phyloP scores from a whole-genome alignment of 2,888 invertebrate species.

The Acanthosepion pharaonis region DNA sequence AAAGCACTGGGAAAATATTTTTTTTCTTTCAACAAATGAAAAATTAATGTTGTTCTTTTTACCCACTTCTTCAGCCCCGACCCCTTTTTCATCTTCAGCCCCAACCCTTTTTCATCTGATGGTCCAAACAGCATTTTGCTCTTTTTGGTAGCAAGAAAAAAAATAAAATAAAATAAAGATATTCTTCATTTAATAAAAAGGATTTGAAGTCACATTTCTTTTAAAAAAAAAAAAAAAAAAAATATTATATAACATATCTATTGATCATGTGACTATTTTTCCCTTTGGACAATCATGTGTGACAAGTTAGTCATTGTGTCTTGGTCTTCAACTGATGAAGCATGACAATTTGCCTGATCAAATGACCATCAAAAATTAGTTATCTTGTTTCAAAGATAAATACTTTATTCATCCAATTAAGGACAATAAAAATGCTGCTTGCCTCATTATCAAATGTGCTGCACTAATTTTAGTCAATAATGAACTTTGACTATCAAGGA shows the following conservation, averaged over 20 bases:
- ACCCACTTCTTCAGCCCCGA: background rate
- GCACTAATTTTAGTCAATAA: no score
- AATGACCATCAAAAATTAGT: no score
- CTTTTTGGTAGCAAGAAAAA: background rate
- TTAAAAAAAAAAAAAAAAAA: background rate
- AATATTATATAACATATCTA: background rate
- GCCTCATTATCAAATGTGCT: no score
- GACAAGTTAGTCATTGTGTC: no score
- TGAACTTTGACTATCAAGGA: no score
- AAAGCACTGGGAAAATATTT: background rate
- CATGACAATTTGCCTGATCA: no score
- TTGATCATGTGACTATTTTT: background rate
- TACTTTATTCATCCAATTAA: no score
- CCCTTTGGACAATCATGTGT: no score
- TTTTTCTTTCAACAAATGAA: background rate
- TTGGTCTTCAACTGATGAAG: no score
- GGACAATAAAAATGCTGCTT: no score
- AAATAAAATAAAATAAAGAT: background rate
- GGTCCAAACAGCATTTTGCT: background rate
- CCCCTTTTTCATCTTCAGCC: background rate
- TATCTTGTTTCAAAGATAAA: no score
- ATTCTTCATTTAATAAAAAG: background rate
- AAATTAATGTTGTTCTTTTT: background rate
- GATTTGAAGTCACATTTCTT: background rate
- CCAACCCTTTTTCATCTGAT: background rate